Percentiles rank a stretch among this genome's conserved stretches.
Evolutionary conservation across 1,140 invertebrate species (phyloP).

Genomic region (Cherax quadricarinatus): DNA sequence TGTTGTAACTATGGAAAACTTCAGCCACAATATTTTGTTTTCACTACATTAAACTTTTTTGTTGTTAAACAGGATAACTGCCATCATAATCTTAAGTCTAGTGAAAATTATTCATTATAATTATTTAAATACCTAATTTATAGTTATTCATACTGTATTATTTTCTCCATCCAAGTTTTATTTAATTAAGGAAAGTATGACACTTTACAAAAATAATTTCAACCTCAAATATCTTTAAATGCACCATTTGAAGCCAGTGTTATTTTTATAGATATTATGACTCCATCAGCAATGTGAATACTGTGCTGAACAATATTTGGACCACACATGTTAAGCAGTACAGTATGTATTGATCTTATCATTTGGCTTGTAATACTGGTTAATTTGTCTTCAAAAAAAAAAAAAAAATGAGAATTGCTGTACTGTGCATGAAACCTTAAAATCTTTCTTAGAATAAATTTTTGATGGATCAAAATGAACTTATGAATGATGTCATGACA

Average conservation of each 20-base stretch:
- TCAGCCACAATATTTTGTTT: slow-evolving; percentile 1
- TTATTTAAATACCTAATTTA: not conserved
- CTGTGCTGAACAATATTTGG: too few species aligned
- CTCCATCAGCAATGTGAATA: too few species aligned
- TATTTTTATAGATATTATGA: not conserved
- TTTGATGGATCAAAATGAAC: too few species aligned
- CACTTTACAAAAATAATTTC: not conserved
- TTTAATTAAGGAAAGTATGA: not conserved
- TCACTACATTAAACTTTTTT: not conserved
- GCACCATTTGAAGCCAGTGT: not conserved
- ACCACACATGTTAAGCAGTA: too few species aligned
- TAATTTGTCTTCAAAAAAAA: too few species aligned
- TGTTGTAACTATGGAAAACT: slow-evolving; percentile 28
- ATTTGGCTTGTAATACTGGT: too few species aligned
- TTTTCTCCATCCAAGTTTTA: not conserved
- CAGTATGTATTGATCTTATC: too few species aligned
- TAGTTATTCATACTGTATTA: not conserved
- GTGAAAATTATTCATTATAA: not conserved
- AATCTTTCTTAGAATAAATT: too few species aligned
- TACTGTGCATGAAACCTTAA: too few species aligned
- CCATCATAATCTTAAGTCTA: not conserved
- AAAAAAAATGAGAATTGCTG: too few species aligned
- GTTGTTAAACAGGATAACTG: slow-evolving; percentile 1
- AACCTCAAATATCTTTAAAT: not conserved
- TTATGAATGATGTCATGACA: too few species aligned